phyloP scores from a whole-genome alignment of 2,797 vertebrate species.

The Cynopterus sphinx region DNA sequence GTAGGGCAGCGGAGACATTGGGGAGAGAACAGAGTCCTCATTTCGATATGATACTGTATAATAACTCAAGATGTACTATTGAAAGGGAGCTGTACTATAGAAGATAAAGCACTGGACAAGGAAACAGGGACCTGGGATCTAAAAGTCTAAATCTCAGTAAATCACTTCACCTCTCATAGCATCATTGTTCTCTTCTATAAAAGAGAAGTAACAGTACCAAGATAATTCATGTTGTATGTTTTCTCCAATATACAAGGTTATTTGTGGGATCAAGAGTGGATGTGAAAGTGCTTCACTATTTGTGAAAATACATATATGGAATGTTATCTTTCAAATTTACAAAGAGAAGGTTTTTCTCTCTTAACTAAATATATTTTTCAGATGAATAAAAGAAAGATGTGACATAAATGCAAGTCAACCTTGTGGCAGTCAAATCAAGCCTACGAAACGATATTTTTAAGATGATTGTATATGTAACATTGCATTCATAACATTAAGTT shows the following conservation, averaged over 20 bases:
- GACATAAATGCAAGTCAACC: neutral
- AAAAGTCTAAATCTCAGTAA: neutral
- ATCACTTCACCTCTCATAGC: neutral
- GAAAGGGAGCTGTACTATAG: neutral
- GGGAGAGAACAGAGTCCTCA: neutral
- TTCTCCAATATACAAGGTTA: neutral
- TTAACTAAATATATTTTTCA: slow-evolving; percentile 22
- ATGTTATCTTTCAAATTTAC: neutral
- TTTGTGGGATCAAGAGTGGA: neutral
- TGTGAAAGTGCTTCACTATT: slow-evolving; percentile 29
- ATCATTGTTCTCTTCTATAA: neutral
- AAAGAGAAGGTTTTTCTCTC: neutral
- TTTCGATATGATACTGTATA: neutral
- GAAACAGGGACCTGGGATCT: neutral
- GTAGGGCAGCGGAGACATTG: neutral
- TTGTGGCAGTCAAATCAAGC: neutral
- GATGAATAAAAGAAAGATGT: neutral
- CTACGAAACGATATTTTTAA: neutral
- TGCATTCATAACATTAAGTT: neutral
- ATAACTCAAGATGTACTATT: neutral
- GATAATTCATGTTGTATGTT: neutral
- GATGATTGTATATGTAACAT: neutral
- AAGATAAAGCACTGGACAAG: neutral
- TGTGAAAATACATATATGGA: neutral
- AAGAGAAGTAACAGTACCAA: neutral